Percentiles rank a stretch among this genome's conserved stretches.
These are phyloP conservation scores for Euwallacea similis DNA, from an alignment of 1,140 invertebrate species.

Conservation along the genomic window DNA sequence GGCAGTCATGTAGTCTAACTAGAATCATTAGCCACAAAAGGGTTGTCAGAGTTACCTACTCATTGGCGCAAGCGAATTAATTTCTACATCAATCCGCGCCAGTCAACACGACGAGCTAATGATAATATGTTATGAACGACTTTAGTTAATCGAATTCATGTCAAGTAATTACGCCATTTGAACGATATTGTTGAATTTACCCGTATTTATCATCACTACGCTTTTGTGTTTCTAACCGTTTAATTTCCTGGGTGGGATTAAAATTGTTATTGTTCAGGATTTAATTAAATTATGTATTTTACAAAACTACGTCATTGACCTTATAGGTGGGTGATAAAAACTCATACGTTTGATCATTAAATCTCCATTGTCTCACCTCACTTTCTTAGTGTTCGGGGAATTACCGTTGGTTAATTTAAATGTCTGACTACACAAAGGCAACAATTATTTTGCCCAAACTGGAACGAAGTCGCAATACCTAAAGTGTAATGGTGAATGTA, in stretches of 20 bases:
- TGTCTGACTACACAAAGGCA: background rate
- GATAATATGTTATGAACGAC: slow-evolving; percentile 29
- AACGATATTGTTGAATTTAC: slow-evolving; percentile 11
- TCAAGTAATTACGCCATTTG: slow-evolving; percentile 23
- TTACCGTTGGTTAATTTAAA: slow-evolving; percentile 19
- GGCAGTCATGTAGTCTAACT: slow-evolving; percentile 17
- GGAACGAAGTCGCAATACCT: slow-evolving; percentile 5
- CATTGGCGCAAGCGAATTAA: slow-evolving; percentile 23
- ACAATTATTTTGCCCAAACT: slow-evolving; percentile 16
- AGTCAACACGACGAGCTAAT: slow-evolving; percentile 21
- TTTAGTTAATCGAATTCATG: slow-evolving; percentile 30
- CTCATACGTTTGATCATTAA: too few species aligned
- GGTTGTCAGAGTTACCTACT: slow-evolving; percentile 11
- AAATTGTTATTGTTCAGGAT: background rate
- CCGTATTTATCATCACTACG: background rate
- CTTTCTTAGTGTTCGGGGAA: background rate
- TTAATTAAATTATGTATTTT: background rate
- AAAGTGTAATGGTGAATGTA: slow-evolving; percentile 7
- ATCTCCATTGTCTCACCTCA: background rate
- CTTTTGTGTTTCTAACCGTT: background rate
- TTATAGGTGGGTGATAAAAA: too few species aligned
- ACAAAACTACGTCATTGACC: too few species aligned
- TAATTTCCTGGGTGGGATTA: background rate
- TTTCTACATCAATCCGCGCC: slow-evolving; percentile 27
- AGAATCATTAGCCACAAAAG: slow-evolving; percentile 26